Percentiles rank a stretch among this genome's conserved stretches.
phyloP scores from a whole-genome alignment of 35 echinoderm and acorn worm genomes.

The Lytechinus pictus region DNA sequence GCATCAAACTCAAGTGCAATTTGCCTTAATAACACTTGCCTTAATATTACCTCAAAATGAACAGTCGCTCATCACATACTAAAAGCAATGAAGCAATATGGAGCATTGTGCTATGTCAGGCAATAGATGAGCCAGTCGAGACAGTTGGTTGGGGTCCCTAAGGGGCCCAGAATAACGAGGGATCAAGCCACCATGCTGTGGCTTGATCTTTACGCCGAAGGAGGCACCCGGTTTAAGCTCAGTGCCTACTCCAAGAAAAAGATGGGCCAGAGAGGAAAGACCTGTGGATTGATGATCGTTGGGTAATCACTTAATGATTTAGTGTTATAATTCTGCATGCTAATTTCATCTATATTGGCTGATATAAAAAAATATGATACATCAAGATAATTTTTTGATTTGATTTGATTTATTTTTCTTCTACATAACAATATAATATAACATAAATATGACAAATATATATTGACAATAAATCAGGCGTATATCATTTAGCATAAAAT shows the following conservation, averaged over 20 bases:
- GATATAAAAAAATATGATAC: too few species aligned
- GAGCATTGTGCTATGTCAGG: background rate
- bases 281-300: slow-evolving; percentile 17
- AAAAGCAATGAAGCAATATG: background rate
- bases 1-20: background rate
- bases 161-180: background rate
- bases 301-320: background rate
- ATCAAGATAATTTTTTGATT: too few species aligned
- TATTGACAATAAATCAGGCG: too few species aligned
- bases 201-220: slow-evolving; percentile 2
- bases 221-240: background rate
- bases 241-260: background rate
- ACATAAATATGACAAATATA: too few species aligned
- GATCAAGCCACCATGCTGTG: slow-evolving; percentile 26
- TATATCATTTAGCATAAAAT: too few species aligned
- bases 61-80: background rate
- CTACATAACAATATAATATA: too few species aligned
- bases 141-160: background rate
- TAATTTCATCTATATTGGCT: too few species aligned
- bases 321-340: background rate
- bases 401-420: too few species aligned
- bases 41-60: background rate
- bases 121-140: background rate
- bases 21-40: background rate
- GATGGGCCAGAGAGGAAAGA: background rate